Conservation (phyloP, 2,113 vertebrate species). For the Stomatorhinus ivindoensis region DNA sequence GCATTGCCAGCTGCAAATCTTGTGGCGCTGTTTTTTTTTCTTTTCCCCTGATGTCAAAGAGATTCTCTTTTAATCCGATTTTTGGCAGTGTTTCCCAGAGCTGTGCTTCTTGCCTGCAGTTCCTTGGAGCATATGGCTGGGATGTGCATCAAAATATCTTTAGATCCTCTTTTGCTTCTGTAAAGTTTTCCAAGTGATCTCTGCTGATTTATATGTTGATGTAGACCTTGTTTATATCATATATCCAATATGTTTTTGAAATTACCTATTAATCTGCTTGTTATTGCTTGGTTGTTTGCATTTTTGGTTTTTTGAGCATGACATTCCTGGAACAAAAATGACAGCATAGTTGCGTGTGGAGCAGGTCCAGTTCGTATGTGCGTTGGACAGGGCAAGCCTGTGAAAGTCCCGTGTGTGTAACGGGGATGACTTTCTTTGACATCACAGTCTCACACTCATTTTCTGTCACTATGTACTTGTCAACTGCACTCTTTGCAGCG, state of each 20-base stretch:
- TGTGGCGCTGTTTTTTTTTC: background rate
- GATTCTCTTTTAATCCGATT: background rate
- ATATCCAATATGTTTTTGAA: background rate
- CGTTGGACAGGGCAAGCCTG: background rate
- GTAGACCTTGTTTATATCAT: background rate
- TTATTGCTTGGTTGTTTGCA: background rate
- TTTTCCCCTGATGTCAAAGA: background rate
- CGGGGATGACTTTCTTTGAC: background rate
- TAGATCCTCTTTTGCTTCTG: background rate
- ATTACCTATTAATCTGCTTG: background rate
- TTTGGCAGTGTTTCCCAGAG: background rate
- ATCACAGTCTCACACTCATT: background rate
- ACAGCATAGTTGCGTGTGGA: background rate
- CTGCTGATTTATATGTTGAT: background rate
- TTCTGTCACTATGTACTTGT: background rate
- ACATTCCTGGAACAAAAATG: background rate
- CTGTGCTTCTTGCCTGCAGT: background rate
- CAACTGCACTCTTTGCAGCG: background rate
- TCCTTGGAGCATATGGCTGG: background rate
- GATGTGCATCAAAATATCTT: background rate
- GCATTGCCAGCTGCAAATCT: background rate
- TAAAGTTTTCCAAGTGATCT: background rate
- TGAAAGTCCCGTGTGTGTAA: background rate
- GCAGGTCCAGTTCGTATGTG: background rate
- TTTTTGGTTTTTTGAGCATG: background rate